A percentile compares a stretch with the other conserved stretches of the same genome.
Evolutionary conservation across 1,140 invertebrate genomes (phyloP).

Genomic region (Elysia chlorotica): DNA sequence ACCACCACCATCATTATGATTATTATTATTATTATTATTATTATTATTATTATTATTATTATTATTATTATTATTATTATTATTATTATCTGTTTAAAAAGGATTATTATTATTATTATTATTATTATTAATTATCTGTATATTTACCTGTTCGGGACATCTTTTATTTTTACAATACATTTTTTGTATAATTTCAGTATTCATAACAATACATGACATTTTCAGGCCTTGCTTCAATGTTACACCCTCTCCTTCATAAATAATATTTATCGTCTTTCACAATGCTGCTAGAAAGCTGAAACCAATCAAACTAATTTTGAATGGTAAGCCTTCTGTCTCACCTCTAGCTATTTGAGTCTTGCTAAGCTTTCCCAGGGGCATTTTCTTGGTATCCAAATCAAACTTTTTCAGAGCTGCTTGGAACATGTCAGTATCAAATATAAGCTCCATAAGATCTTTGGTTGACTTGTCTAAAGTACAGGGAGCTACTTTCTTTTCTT

Average conservation of each 20-base stretch:
- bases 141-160: not conserved
- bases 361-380: constrained; percentile 65
- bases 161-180: not conserved
- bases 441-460: constrained; percentile 59
- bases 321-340: not conserved
- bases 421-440: constrained; percentile 65
- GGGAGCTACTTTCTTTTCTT: constrained; percentile 21
- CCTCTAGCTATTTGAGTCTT: constrained; percentile 64
- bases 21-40: not conserved
- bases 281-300: too few relatives aligned
- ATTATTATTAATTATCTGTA: not conserved
- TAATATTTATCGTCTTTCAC: not conserved
- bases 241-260: not conserved
- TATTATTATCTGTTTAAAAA: not conserved
- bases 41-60: not conserved
- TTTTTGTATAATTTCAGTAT: too few relatives aligned
- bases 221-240: not conserved
- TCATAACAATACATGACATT: too few relatives aligned
- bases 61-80: not conserved
- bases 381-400: constrained; percentile 64
- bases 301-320: not conserved
- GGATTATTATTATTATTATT: not conserved
- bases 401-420: constrained; percentile 60
- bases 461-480: constrained; percentile 54
- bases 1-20: not conserved